These are phyloP conservation scores for Chamaetylas fuelleborni DNA, from an alignment of 2,113 vertebrate genomes.

Conservation along the genomic window DNA sequence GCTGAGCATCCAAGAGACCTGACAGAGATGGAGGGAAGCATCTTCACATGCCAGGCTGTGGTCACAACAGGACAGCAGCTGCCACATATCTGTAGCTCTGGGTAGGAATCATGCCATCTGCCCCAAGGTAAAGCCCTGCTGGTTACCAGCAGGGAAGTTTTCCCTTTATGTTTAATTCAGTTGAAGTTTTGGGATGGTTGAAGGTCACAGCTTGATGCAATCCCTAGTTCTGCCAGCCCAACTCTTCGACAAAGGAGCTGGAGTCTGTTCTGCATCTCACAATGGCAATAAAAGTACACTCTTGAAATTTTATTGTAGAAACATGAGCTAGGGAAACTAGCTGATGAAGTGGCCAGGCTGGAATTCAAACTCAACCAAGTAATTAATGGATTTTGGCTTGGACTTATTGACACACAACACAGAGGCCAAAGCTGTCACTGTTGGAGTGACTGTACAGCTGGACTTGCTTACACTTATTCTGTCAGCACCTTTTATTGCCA, in stretches of 20 bases:
- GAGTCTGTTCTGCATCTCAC: neutral
- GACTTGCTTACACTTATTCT: neutral
- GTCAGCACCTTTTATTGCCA: neutral
- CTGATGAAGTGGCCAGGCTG: neutral
- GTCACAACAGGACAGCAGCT: neutral
- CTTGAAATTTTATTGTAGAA: neutral
- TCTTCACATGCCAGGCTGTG: neutral
- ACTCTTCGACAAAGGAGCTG: neutral
- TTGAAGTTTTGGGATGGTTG: neutral
- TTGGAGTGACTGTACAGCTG: neutral
- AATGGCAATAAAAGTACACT: neutral
- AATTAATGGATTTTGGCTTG: conserved; percentile 23
- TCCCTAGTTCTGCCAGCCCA: neutral
- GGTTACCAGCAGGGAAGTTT: neutral
- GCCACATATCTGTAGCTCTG: neutral
- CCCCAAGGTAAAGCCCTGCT: neutral
- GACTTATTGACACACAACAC: neutral
- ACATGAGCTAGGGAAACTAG: neutral
- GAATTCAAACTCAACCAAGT: conserved; percentile 8
- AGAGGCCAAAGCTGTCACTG: neutral
- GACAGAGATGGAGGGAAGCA: neutral
- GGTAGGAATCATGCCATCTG: rapidly evolving
- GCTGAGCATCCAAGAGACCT: neutral
- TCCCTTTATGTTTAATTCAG: neutral
- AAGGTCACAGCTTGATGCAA: neutral